Evolutionary conservation across 2,797 vertebrate genomes (phyloP), one percentile per base, ranked within the genome.

Genomic region (Diceros bicornis): DNA sequence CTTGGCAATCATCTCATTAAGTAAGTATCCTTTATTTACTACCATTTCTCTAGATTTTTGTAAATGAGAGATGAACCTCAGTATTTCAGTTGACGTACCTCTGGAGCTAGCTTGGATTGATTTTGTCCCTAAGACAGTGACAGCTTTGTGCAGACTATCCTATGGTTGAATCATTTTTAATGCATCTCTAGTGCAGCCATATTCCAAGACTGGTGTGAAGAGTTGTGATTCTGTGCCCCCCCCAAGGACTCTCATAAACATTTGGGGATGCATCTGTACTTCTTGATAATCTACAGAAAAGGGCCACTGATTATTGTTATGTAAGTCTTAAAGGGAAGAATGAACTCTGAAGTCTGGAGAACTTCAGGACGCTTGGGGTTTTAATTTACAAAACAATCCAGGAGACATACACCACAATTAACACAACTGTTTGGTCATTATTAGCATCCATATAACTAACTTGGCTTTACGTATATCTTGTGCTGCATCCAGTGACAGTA

Each of bases 41-140:
- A 69, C 14, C 44, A 79, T 92, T 74, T 94, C 75, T 82, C 11
- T 74, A 16, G 32, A 34, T 95, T 41, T 95, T 84, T 77, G 6
- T 57, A 77, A 94, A 23, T 83, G 64, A 96, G 34, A 55, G 50
- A 57, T 14, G 5, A 81, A 37, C 29, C 9, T 82, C 64, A 78
- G 23, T 77, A 77, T 84, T 83, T 83, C 69, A 62, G 20, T 61
- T 69, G 12, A 79, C 64, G 57, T 68, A 74, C 21, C 37, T 72
- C 50, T 7, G 52, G 62, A 55, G 32, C 29, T 68, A 57, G 78
- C 32, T 47, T 69, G 32, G 37, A 7, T 71, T 88, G 62, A 52
- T 79, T 50, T 52, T 69, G 11, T 81, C 32, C 29, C 52, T 71
- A 81, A 34, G 34, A 75, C 4, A 66, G 41, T 66, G 34, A 85